Conservation (phyloP, 2,113 vertebrate species). For the Hydrochoerus hydrochaeris region DNA sequence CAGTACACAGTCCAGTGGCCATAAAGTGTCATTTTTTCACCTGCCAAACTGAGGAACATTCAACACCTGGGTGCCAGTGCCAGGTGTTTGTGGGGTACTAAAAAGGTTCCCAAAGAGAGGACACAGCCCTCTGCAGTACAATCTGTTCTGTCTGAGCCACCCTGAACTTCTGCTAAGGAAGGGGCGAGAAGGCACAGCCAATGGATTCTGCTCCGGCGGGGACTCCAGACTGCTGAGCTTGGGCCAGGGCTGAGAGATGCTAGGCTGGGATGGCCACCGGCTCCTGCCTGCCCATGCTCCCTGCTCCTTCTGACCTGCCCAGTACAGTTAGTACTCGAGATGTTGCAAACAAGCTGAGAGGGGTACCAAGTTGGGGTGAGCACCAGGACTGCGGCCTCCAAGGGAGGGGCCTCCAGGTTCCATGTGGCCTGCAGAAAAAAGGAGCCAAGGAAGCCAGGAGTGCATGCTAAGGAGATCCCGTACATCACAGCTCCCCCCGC, state of each 20-base stretch:
- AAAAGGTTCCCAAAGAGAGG: background rate
- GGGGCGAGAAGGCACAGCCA: rapidly evolving
- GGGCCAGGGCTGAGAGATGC: background rate
- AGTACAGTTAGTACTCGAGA: background rate
- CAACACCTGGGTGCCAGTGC: too few relatives aligned
- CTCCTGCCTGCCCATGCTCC: too few relatives aligned
- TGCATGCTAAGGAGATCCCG: background rate
- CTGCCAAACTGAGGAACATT: background rate
- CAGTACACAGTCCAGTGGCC: background rate
- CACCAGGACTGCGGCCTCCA: background rate
- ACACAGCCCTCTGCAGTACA: background rate
- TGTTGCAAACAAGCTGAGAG: background rate
- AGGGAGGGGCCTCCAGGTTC: background rate
- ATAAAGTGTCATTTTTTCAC: background rate
- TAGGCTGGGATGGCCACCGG: rapidly evolving
- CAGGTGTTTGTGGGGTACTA: too few relatives aligned
- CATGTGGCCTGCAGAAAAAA: background rate
- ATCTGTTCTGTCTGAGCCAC: background rate
- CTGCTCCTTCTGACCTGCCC: background rate
- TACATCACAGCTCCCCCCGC: background rate
- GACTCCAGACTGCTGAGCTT: background rate
- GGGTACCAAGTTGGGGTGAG: background rate
- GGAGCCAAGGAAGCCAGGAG: background rate
- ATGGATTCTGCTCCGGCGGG: background rate
- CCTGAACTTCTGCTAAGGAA: background rate